These are phyloP conservation scores for Heterochromis multidens DNA, from an alignment of 2,113 vertebrate genomes.

Conservation along the genomic window DNA sequence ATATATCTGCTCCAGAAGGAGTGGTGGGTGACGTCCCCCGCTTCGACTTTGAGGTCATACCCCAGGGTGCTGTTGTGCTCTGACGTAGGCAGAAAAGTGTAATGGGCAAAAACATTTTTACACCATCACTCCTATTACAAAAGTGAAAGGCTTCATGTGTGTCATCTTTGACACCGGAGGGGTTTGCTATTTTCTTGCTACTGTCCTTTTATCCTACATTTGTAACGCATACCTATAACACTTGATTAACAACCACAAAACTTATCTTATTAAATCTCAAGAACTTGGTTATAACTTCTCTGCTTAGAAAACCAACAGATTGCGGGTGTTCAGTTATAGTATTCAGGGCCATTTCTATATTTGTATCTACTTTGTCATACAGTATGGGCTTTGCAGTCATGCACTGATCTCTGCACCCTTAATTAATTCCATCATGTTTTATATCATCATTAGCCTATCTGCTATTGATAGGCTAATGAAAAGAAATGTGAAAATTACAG, in stretches of 20 bases:
- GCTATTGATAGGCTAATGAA: background rate
- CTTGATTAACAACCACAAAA: background rate
- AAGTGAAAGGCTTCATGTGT: background rate
- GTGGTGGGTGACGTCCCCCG: background rate
- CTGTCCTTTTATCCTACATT: background rate
- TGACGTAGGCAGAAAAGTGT: background rate
- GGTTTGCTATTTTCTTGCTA: background rate
- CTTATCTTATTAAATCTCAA: background rate
- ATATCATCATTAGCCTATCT: background rate
- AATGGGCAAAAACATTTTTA: background rate
- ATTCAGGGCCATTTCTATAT: no score
- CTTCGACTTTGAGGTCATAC: conserved; percentile 26
- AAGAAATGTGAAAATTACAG: background rate
- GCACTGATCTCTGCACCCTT: background rate
- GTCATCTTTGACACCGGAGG: background rate
- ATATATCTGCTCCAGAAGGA: background rate
- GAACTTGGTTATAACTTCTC: background rate
- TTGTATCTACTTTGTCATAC: background rate
- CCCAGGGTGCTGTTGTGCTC: background rate
- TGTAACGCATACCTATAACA: background rate
- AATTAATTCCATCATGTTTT: background rate
- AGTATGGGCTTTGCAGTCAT: background rate
- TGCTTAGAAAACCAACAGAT: no score
- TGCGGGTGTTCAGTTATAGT: no score
- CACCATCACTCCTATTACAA: background rate